Evolutionary conservation across 2,113 vertebrate genomes (phyloP).

Genomic region (Muntiacus muntjak): DNA sequence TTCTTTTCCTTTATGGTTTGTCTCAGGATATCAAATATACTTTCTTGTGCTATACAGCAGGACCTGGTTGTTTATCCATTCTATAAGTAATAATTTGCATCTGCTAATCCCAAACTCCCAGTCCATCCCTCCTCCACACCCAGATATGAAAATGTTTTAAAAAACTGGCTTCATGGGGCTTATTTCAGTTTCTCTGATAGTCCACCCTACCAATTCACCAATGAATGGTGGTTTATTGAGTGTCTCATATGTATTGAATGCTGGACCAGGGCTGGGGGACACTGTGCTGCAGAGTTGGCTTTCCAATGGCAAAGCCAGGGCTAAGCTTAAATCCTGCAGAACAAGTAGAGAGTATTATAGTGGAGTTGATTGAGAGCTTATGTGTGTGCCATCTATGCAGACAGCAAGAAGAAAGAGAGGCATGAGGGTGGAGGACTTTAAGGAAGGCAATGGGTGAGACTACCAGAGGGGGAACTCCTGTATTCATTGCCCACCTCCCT

Average conservation of each 20-base stretch:
- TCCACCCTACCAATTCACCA: neutral
- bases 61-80: neutral
- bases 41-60: neutral
- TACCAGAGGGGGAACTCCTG: neutral
- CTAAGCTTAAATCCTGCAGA: neutral
- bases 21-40: neutral
- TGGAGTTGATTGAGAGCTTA: neutral
- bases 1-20: neutral
- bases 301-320: neutral
- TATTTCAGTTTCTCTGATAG: neutral
- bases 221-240: neutral
- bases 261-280: neutral
- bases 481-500: neutral
- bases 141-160: neutral
- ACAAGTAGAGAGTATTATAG: neutral
- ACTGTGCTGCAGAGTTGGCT: neutral
- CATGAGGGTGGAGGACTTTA: neutral
- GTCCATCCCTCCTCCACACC: neutral
- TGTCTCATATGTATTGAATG: neutral
- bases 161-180: neutral
- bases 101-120: neutral
- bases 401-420: neutral
- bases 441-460: neutral
- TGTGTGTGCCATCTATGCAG: neutral
- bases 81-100: neutral